A percentile compares a stretch with the other conserved stretches of the same genome.
These are phyloP conservation scores for Polylopha cassiicola DNA, from an alignment of 2,888 invertebrate genomes.

Conservation along the genomic window DNA sequence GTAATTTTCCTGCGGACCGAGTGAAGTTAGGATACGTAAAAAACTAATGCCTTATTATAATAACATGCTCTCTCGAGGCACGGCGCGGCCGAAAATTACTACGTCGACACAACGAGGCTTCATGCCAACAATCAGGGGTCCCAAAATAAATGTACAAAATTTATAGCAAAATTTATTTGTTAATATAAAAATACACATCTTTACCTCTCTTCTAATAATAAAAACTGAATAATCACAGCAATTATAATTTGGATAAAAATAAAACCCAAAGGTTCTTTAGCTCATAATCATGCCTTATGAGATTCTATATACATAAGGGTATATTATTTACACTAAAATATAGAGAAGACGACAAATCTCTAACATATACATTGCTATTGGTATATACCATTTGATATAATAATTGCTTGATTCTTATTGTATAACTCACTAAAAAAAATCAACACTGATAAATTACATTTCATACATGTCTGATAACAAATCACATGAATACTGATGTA, in stretches of 20 bases:
- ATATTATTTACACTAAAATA: no score
- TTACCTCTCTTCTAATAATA: constrained; percentile 23
- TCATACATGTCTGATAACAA: constrained; percentile 23
- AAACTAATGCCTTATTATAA: constrained; percentile 17
- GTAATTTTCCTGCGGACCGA: constrained; percentile 20
- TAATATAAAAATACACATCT: constrained; percentile 57
- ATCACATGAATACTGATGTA: constrained; percentile 32
- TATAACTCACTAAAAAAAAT: constrained; percentile 9
- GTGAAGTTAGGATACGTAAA: constrained; percentile 13
- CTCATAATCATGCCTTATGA: constrained; percentile 34
- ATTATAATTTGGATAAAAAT: constrained; percentile 30
- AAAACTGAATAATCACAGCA: constrained; percentile 37
- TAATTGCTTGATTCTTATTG: no score
- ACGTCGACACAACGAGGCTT: no score
- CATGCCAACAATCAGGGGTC: no score
- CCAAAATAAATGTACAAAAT: constrained; percentile 4
- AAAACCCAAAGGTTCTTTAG: no score
- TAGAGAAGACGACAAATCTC: no score
- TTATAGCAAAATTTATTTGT: constrained; percentile 50
- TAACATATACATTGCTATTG: no score
- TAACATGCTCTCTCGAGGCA: constrained; percentile 4
- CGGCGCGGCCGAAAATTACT: constrained; percentile 6
- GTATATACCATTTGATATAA: no score
- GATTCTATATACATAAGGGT: no score
- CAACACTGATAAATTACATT: constrained; percentile 16